Conservation (phyloP, 2,113 vertebrate genomes). For the Pseudopodoces humilis region DNA sequence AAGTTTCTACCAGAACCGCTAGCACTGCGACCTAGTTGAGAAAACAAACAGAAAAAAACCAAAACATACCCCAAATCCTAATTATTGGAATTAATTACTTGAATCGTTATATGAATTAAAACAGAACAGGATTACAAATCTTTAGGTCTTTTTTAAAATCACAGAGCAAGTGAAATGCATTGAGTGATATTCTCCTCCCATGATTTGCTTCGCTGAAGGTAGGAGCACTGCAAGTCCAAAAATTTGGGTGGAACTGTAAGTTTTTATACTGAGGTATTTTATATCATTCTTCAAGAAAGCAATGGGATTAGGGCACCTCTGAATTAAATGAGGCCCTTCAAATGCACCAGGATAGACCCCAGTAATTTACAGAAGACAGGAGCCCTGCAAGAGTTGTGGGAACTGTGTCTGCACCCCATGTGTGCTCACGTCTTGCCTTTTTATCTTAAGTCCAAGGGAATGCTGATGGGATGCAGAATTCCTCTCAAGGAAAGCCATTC, state of each 20-base stretch:
- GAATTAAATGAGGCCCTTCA: neutral
- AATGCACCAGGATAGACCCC: neutral
- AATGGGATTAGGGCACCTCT: neutral
- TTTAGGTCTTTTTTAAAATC: neutral
- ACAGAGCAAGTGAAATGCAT: neutral
- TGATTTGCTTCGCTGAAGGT: neutral
- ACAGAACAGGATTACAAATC: neutral
- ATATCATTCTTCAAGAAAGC: neutral
- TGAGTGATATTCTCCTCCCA: neutral
- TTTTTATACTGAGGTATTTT: neutral
- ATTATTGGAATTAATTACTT: neutral
- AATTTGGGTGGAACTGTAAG: neutral
- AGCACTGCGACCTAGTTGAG: constrained; percentile 67
- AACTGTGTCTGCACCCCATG: neutral
- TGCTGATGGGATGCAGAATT: neutral
- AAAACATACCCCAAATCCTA: neutral
- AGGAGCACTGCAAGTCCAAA: neutral
- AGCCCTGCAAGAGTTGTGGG: rapidly evolving
- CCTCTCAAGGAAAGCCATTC: neutral
- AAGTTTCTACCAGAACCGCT: constrained; percentile 85
- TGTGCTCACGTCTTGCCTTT: neutral
- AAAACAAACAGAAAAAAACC: neutral
- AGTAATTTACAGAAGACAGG: neutral
- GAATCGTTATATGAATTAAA: neutral
- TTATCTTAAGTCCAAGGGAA: neutral